Conservation (phyloP, 2,113 vertebrate genomes). For the Copsychus sechellarum region DNA sequence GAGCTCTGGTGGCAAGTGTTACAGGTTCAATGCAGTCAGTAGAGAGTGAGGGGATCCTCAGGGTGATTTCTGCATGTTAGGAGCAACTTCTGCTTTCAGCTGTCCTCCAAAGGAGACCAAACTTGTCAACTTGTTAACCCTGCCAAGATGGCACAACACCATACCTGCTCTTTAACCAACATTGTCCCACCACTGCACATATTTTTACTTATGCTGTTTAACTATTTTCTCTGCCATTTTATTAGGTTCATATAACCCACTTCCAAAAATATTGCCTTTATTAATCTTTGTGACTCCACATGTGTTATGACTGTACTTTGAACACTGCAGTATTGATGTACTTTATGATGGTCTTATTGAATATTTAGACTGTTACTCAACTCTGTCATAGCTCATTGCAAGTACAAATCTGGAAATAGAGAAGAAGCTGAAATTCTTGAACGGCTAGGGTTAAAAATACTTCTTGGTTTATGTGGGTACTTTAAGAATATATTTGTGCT, state of each 20-base stretch:
- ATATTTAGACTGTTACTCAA: not conserved
- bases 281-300: not conserved
- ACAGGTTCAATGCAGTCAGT: not conserved
- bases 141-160: not conserved
- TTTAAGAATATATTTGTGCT: not conserved
- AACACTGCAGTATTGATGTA: not conserved
- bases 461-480: not conserved
- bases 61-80: not conserved
- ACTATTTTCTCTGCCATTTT: not conserved
- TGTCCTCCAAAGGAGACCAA: not conserved
- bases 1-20: not conserved
- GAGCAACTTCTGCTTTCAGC: not conserved
- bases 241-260: not conserved
- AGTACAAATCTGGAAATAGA: not conserved
- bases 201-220: not conserved
- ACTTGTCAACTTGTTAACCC: not conserved
- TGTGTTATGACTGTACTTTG: not conserved
- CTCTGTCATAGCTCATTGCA: not conserved
- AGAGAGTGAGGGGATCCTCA: not conserved
- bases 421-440: not conserved
- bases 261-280: not conserved
- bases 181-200: not conserved
- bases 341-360: not conserved
- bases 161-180: not conserved
- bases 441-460: not conserved